These are phyloP conservation scores for Agelaius tricolor DNA, from an alignment of 2,113 vertebrate genomes.

Conservation along the genomic window DNA sequence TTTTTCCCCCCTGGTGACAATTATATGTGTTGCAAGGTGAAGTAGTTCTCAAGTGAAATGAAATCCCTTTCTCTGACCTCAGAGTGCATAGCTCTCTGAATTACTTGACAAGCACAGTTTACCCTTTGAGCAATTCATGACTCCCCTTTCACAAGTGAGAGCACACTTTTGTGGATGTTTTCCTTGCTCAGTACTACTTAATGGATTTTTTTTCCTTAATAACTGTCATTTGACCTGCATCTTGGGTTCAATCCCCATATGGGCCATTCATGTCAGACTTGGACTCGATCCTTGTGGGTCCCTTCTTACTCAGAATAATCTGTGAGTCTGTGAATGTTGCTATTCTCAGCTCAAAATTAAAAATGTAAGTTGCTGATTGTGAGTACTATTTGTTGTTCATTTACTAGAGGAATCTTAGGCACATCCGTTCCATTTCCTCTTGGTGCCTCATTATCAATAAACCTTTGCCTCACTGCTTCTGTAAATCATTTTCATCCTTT, in stretches of 20 bases:
- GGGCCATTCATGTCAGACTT: neutral
- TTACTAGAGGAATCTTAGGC: neutral
- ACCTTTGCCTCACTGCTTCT: neutral
- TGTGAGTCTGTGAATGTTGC: neutral
- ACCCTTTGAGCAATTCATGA: neutral
- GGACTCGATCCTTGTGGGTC: neutral
- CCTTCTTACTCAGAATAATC: neutral
- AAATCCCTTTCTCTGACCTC: neutral
- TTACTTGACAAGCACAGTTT: neutral
- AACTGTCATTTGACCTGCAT: neutral
- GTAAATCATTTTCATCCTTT: neutral
- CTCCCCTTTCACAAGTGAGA: neutral
- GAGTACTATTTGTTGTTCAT: neutral
- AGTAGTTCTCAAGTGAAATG: neutral
- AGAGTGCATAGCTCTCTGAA: neutral
- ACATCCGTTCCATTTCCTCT: slow-evolving; percentile 8
- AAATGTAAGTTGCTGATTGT: neutral
- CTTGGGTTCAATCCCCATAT: neutral
- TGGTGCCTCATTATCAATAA: slow-evolving; percentile 27
- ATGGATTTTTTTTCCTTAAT: neutral
- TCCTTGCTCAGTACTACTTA: neutral
- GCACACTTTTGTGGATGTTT: neutral
- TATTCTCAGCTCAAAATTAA: neutral
- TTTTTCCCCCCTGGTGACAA: neutral
- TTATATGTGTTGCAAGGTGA: neutral